Evolutionary conservation across 2,797 vertebrate genomes (phyloP), one percentile per base, ranked within the genome.

Genomic region (Hyperoplus lanceolatus): DNA sequence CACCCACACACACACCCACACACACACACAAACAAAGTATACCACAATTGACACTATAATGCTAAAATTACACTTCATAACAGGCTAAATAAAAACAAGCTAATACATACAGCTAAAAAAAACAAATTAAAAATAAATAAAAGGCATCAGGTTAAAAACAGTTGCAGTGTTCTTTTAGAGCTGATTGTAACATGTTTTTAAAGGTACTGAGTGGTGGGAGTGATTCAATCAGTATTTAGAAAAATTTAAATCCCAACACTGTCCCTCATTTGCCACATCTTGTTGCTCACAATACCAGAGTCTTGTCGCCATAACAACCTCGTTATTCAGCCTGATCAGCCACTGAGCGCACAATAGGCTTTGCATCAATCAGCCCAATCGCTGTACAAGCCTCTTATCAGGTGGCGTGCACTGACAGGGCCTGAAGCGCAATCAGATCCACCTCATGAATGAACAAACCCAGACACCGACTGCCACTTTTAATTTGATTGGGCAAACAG

Each of bases 401-500:
- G 86, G 53, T 88, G 15, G 73, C 77, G 9, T 63, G 80, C 86
- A 50, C 82, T 15, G 81, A 81, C 84, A 9, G 77, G 69, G 77
- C 81, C 90, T 46, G 73, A 77, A 86, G 85, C 75, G 46, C 89
- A 90, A 91, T 93, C 91, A 92, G 78, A 91, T 90, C 80, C 88
- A 66, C 63, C 89, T 89, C 77, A 58, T 80, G 84, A 90, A 82
- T 79, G 78, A 79, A 62, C 77, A 72, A 87, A 85, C 70, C 64
- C 80, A 73, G 84, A 82, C 73, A 50, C 84, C 9, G 73, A 80
- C 86, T 83, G 88, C 70, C 90, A 87, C 87, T 87, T 90, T 82
- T 90, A 84, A 92, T 92, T 89, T 90, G 87, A 93, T 83, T 82
- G 85, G 88, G 75, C 80, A 85, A 88, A 90, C 81, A 75, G 73